These are phyloP conservation scores for Hydrolagus affinis DNA, from an alignment of 2,113 vertebrate species.

Conservation along the genomic window DNA sequence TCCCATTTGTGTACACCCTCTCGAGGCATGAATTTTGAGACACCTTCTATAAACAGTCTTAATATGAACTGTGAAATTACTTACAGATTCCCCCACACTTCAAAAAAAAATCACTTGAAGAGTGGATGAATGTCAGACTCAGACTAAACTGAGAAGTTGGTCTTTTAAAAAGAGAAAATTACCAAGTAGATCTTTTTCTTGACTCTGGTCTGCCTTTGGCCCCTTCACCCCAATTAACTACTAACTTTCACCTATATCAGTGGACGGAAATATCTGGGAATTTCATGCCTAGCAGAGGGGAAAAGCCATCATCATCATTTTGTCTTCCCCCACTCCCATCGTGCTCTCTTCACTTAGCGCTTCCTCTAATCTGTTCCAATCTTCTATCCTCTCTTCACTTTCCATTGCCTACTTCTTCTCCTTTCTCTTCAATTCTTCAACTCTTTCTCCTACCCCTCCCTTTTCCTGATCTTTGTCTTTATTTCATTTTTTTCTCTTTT, in stretches of 20 bases:
- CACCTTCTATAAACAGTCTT: constrained; percentile 84
- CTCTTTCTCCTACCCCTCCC: neutral
- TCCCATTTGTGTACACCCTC: constrained; percentile 89
- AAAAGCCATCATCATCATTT: neutral
- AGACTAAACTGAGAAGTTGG: constrained; percentile 58
- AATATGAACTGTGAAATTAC: constrained; percentile 70
- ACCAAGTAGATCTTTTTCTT: neutral
- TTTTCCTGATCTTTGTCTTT: too few species aligned
- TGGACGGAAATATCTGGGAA: too few species aligned
- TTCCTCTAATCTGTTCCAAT: neutral
- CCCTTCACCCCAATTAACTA: too few species aligned
- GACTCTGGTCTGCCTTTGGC: too few species aligned
- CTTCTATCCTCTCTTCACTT: neutral
- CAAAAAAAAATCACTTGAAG: constrained; percentile 40
- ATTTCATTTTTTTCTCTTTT: neutral
- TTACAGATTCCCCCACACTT: constrained; percentile 67
- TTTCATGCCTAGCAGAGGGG: too few species aligned
- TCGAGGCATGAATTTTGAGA: constrained; percentile 79
- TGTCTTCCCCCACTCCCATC: neutral
- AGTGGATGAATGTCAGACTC: constrained; percentile 66
- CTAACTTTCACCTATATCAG: too few species aligned
- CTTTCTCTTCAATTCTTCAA: too few species aligned
- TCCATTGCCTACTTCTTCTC: neutral
- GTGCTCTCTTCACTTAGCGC: neutral
- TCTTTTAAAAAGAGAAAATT: neutral